Evolutionary conservation across 2,113 vertebrate species (phyloP), one percentile per base, ranked within the genome.

Genomic region (Cyphomyrus discorhynchus): DNA sequence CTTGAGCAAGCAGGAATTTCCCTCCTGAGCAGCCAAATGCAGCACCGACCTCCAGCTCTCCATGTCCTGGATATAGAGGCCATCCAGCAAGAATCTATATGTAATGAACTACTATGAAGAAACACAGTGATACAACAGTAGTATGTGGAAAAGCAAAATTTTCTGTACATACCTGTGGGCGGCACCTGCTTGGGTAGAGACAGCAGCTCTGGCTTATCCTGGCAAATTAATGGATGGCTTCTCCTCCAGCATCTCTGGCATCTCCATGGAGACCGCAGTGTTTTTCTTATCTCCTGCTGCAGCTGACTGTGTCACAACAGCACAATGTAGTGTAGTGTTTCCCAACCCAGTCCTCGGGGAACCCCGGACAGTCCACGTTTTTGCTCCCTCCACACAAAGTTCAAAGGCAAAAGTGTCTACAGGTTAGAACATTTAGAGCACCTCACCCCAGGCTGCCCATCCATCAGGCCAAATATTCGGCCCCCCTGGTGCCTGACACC

Each of bases 21-120:
- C 93, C 45, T 92, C 91, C 87, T 94, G 93, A 0, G 93, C 91
- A 0, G 93, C 88, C 6, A 91, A 92, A 89, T 91, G 92, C 17
- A 93, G 91, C 47, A 93, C 92, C 0, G 91, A 92, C 86, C 93
- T 93, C 87, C 92, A 94, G 92, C 94, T 93, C 90, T 95, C 93
- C 86, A 94, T 90, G 24, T 95, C 95, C 93, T 92, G 3, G 85
- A 24, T n/a, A 19, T 27, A 27, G 58, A 84, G 24, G 19, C 39
- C 42, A 24, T 49, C 1, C 46, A n/a, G 46, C 45, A 7, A 27
- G 24, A 85, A 8, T 83, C 1, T 21, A 83, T 21, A 24, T 46
- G 31, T 46, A 21, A 86, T 13, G 7, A n/a, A 62, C 7, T n/a
- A 62, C 21, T 62, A 62, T 62, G 56, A 62, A 62, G 56, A 62